Percentiles rank a stretch among this genome's conserved stretches.
phyloP scores from a whole-genome alignment of 2,888 invertebrate genomes.

The Leucophenga maculata region DNA sequence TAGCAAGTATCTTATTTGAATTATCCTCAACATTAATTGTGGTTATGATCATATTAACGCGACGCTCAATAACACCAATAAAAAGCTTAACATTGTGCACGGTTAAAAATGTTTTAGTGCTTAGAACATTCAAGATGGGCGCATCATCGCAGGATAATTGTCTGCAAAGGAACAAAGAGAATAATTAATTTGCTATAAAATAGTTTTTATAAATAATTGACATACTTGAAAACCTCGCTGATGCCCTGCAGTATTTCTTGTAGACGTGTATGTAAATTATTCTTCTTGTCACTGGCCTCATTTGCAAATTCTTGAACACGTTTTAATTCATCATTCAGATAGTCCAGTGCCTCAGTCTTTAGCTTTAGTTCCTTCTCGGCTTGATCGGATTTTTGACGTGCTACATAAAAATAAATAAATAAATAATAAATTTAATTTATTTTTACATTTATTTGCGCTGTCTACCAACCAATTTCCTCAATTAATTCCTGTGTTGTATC shows the following conservation, averaged over 20 bases:
- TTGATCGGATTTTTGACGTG: constrained; percentile 67
- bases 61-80: constrained; percentile 86
- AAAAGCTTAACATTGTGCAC: constrained; percentile 85
- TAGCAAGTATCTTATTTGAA: constrained; percentile 67
- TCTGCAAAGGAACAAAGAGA: constrained; percentile 70
- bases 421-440: neutral
- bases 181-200: too few relatives aligned
- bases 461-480: constrained; percentile 77
- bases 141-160: constrained; percentile 82
- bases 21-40: constrained; percentile 67
- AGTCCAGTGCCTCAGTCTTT: constrained; percentile 68
- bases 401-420: constrained; percentile 41
- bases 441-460: neutral
- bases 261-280: constrained; percentile 56
- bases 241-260: constrained; percentile 73
- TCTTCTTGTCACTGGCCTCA: constrained; percentile 62
- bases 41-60: constrained; percentile 71
- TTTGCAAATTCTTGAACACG: constrained; percentile 60
- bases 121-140: constrained; percentile 81
- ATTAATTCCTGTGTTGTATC: constrained; percentile 79
- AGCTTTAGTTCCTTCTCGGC: constrained; percentile 64
- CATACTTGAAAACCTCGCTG: constrained; percentile 72
- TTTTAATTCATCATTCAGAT: constrained; percentile 56
- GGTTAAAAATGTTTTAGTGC: constrained; percentile 81
- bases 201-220: neutral